phyloP scores from a whole-genome alignment of 2,113 vertebrate genomes.

The Cygnus buccinator region DNA sequence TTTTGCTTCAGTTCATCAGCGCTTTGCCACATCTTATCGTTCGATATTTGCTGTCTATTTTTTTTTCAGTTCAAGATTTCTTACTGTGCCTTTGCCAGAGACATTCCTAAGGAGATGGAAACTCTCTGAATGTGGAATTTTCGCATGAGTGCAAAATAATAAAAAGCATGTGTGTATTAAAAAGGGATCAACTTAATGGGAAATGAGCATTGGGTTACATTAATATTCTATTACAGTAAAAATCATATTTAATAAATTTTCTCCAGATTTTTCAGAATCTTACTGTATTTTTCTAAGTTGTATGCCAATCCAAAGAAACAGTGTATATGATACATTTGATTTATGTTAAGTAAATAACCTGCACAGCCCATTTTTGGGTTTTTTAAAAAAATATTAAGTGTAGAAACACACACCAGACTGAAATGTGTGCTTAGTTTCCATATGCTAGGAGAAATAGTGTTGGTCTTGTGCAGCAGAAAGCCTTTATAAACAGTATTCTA shows the following conservation, averaged over 20 bases:
- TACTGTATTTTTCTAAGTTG: constrained; percentile 81
- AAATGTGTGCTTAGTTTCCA: constrained; percentile 68
- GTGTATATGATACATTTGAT: constrained; percentile 78
- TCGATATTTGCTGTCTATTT: constrained; percentile 55
- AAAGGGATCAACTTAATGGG: constrained; percentile 83
- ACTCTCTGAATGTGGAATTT: constrained; percentile 85
- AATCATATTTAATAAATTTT: constrained; percentile 88
- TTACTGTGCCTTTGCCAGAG: constrained; percentile 75
- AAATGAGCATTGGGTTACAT: constrained; percentile 84
- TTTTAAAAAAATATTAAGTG: constrained; percentile 66
- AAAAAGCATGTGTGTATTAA: constrained; percentile 88
- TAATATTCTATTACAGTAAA: constrained; percentile 89
- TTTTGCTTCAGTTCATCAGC: constrained; percentile 50
- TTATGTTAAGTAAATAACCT: constrained; percentile 83
- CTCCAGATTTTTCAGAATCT: constrained; percentile 74
- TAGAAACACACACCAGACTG: constrained; percentile 76
- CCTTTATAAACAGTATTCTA: constrained; percentile 77
- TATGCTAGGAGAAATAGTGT: constrained; percentile 63
- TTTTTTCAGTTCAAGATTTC: constrained; percentile 67
- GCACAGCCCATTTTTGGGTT: constrained; percentile 69
- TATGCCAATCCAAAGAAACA: constrained; percentile 78
- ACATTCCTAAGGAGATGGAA: constrained; percentile 85
- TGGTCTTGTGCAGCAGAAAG: constrained; percentile 72
- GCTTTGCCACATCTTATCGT: constrained; percentile 34
- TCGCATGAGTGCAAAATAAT: constrained; percentile 87